Base-by-base conservation (phyloP, 2,113 vertebrate genomes). In the Thymallus thymallus region DNA sequence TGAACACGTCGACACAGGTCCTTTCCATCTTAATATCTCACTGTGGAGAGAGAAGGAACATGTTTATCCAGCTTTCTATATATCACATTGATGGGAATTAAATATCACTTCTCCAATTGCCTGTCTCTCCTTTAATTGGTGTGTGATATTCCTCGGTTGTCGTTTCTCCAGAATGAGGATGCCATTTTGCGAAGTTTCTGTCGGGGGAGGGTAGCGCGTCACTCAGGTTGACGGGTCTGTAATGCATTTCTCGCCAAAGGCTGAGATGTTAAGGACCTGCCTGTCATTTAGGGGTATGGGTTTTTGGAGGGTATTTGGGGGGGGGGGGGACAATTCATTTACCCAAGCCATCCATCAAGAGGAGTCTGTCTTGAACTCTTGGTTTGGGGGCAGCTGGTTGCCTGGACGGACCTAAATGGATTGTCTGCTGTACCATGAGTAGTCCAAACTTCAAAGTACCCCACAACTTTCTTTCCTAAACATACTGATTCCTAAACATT, bases 131-230 rank as follows among this genome's bases (percentile, higher is more conserved):
- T 89, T 84, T 91, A 91, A 91, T 88, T 90, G 90, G 78, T 82
- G 58, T 88, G 88, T 91, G 87, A 91, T 92, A 91, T 91, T 90
- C 87, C 78, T 85, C 22, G 78, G 77, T 84, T 89, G 87, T 91
- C 90, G 90, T 90, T 88, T 84, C 82, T 46, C 69, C 77, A 80
- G 82, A 88, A 88, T 82, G 84, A 82, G 83, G 86, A 79, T 86
- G 85, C 82, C 83, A 84, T 90, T 86, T 82, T 86, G 76, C 9
- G 62, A n/a, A 66, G 79, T 76, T 77, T 77, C 75, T 78, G 80
- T 76, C 82, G 82, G 63, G 77, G 80, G 65, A 24, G 69, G 61
- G 71, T 22, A 58, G 65, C 20, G 63, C 79, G 87, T 90, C 89
- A 90, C 65, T 91, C 88, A 82, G 68, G 23, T 69, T 90, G 90